phyloP scores from a whole-genome alignment of 2,797 vertebrate species.

The Dromococcyx pavoninus region DNA sequence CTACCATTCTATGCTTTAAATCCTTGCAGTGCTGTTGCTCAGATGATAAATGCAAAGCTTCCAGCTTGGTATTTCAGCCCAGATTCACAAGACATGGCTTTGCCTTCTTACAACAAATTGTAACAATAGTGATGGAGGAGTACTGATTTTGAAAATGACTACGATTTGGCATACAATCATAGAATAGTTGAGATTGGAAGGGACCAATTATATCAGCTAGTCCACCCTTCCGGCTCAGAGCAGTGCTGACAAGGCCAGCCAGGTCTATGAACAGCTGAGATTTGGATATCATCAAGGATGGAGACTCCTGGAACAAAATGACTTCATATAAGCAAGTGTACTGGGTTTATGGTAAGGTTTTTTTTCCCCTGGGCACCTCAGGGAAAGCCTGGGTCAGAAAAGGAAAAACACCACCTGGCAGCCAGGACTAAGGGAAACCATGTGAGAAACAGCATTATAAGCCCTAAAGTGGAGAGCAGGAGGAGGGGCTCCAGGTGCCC shows the following conservation, averaged over 20 bases:
- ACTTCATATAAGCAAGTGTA: neutral
- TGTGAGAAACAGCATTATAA: neutral
- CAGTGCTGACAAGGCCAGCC: neutral
- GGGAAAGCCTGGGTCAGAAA: neutral
- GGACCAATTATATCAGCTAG: neutral
- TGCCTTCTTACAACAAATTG: neutral
- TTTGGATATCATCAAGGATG: neutral
- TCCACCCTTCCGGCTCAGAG: neutral
- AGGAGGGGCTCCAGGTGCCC: fast-evolving
- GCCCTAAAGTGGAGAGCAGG: neutral
- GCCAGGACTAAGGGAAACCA: neutral
- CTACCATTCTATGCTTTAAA: neutral
- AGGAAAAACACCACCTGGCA: neutral
- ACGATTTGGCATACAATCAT: neutral
- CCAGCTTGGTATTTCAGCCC: neutral
- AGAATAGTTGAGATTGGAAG: neutral
- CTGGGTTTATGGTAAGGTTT: neutral
- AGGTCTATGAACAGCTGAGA: fast-evolving
- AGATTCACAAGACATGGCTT: neutral
- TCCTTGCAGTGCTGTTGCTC: too few species aligned
- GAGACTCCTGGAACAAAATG: neutral
- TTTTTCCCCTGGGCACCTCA: neutral
- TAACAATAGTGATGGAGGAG: neutral
- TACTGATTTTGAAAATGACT: neutral
- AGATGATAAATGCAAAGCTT: neutral